Base-by-base conservation (phyloP, 1,140 invertebrate species). In the Radopholus similis region DNA sequence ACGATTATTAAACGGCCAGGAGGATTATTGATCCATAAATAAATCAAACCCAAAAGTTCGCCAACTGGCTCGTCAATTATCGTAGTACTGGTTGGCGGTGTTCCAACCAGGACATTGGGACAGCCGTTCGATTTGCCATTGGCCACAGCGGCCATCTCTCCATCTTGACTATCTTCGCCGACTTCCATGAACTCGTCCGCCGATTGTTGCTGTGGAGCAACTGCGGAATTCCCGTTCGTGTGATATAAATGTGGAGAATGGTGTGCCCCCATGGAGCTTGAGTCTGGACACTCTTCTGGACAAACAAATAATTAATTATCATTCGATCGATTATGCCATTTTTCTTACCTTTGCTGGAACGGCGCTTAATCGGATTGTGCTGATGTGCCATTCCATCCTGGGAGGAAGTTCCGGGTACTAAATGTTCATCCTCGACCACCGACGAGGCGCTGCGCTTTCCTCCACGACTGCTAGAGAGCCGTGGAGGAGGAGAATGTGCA, bases 61-160 rank as follows among this genome's bases (percentile, higher is more conserved):
- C 64, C 64, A n/a, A 37, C 40, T 32, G 68, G 65, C 67, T 65
- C 66, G 28, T 70, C 64, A 62, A 70, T 70, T 3, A 70, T 70
- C 28, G 68, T 70, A 6, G 68, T 70, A n/a, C 68, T 70, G 0
- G 69, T 70, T 2, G 68, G 68, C 34, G 68, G 68, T 28, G 68
- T 70, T 21, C 68, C 68, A n/a, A 56, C 68, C 44, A 70, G 28
- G 8, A 59, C 2, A 30, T 68, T 68, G 49, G n/a, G 30, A 35
- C 21, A 40, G 5, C 28, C 68, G 34, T 47, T 55, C 18, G 68
- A 30, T 18, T 18, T 11, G 2, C 68, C 66, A 58, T 70, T 53
- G n/a, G 66, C 37, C 59, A 47, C 47, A 9, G n/a, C 0, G 1
- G 26, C 44, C 44, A 47, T 2, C 28, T 15, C 15, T 15, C 38